Evolutionary conservation across 2,888 invertebrate genomes (phyloP), one percentile per base, ranked within the genome.

Genomic region (Cephus rjabovi): DNA sequence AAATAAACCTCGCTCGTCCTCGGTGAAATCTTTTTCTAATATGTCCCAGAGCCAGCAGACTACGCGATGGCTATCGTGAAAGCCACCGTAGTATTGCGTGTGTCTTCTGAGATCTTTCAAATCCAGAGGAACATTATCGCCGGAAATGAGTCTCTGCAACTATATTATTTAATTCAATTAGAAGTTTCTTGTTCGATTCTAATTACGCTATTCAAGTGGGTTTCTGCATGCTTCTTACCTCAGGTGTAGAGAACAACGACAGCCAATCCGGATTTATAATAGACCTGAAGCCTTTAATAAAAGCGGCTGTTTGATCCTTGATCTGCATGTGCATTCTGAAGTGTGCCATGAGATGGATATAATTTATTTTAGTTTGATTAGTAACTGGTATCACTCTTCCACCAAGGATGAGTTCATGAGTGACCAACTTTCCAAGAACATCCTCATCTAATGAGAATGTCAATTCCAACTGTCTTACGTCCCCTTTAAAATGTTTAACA

Each of bases 31-130:
- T 86, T 97, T 95, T 87, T 97, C 97, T 82, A 99, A 93, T 87
- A 99, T 97, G 92, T 99, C 98, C 99, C 99, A 99, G 76, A 99
- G 94, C 99, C 99, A 99, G 90, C 97, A 96, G 75, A 99, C 97
- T 76, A 99, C 98, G 84, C 98, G 94, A 93, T 99, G 99, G 80
- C 97, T 98, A 93, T 97, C 98, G 92, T 99, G 99, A 93, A 99
- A 99, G 9, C 99, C 99, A 79, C 99, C 99, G 93, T 99, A 99
- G 93, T 99, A 99, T 92, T 99, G 98, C 12, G 99, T 99, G 93
- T 99, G 97, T 77, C 95, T 95, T 3, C 98, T 93, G 81, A 98
- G 92, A 92, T 98, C 97, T 84, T 95, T 94, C 84, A 99, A 92
- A 93, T 99, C 98, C 71, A 99, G 92, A 0, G 98, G 98, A 68